Evolutionary conservation across 2,888 invertebrate species (phyloP), one percentile per base, ranked within the genome.

Genomic region (Lottia scabra): DNA sequence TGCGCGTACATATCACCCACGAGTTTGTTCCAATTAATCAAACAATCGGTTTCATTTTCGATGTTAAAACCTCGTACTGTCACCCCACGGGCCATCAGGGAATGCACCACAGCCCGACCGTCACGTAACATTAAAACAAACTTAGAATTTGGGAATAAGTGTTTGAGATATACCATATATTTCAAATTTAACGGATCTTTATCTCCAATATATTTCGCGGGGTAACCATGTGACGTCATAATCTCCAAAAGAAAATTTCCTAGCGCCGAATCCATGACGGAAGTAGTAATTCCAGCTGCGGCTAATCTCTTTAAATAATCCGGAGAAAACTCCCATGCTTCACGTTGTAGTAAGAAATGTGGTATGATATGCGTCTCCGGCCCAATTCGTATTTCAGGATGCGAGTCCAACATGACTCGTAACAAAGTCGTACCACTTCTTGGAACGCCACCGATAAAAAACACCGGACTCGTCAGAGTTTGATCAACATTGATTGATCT

Each of bases 41-140:
- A 92, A 90, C 98, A 98, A 91, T 98, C 78, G 66, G 96, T 93
- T 91, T 96, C 98, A 90, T 94, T 95, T 82, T 93, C 93, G 90
- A 99, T 92, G 91, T 99, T 97, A 91, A 99, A 99, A 65, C 98
- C 98, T 19, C 95, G 95, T 86, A 96, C 96, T 46, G 94, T 94
- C 66, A 94, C 93, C 93, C 97, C 96, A 84, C 99, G 92, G 68
- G 96, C 95, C 88, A 99, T 98, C 89, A 99, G 98, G 78, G 98
- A 99, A 91, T 99, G 98, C 76, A 98, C 98, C 30, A 98, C 98
- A 76, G 99, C 99, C 78, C 99, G 93, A 38, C 99, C 99, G 90
- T 99, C 99, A 78, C 99, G 94, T 84, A 99, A 94, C 97, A 99
- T 98, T 90, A 99, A 96, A 84, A 99, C 92, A 91, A 98, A 99